These are phyloP conservation scores for Rhagoletis zephyria DNA, from an alignment of 1,140 invertebrate genomes.

Conservation along the genomic window DNA sequence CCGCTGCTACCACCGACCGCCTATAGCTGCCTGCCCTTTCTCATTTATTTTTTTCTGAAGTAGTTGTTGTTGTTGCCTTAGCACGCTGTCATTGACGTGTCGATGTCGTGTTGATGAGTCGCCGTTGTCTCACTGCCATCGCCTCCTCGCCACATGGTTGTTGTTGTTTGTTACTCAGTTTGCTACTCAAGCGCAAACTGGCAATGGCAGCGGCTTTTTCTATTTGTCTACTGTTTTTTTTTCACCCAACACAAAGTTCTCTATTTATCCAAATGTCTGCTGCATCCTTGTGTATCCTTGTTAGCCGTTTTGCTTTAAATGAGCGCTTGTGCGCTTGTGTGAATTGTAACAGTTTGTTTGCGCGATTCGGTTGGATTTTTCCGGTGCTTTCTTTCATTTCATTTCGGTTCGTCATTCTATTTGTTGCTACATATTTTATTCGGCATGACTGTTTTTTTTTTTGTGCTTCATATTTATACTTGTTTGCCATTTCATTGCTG, in stretches of 20 bases:
- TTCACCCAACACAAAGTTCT: not conserved
- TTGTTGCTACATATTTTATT: slow-evolving; percentile 22
- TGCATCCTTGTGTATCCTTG: slow-evolving; percentile 21
- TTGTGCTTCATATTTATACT: not conserved
- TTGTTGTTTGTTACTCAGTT: not conserved
- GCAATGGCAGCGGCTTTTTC: not conserved
- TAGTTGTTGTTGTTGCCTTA: not conserved
- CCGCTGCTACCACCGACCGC: not conserved
- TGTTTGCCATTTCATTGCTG: slow-evolving; percentile 42
- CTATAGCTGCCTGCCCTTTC: not conserved
- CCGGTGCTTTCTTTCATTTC: slow-evolving; percentile 29
- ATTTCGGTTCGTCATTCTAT: not conserved
- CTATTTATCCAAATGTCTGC: slow-evolving; percentile 43
- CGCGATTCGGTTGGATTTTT: slow-evolving; percentile 47
- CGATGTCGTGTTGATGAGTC: slow-evolving; percentile 53
- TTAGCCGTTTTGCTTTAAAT: not conserved
- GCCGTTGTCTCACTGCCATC: slow-evolving; percentile 15
- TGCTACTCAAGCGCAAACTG: not conserved
- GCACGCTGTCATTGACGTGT: slow-evolving; percentile 41
- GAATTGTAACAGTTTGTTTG: slow-evolving; percentile 52
- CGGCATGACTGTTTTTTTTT: not conserved
- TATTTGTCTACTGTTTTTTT: not conserved
- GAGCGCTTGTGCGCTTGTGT: not conserved
- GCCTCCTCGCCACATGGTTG: not conserved
- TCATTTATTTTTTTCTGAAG: not conserved